phyloP scores from a whole-genome alignment of 2,113 vertebrate species.

The Fregata magnificens region DNA sequence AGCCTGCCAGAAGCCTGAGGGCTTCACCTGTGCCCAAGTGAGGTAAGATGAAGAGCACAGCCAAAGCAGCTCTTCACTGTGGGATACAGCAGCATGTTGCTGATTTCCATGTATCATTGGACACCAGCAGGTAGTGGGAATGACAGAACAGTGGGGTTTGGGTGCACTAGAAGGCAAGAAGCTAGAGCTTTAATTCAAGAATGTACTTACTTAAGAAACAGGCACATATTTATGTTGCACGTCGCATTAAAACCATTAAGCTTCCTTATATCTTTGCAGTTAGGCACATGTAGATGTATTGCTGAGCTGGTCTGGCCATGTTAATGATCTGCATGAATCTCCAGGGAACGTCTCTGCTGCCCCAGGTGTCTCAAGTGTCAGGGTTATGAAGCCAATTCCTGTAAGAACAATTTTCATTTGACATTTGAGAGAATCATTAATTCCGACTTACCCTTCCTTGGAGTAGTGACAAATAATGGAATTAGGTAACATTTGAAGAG shows the following conservation, averaged over 20 bases:
- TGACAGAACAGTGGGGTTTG: not conserved
- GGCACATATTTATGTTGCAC: not conserved
- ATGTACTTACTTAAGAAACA: not conserved
- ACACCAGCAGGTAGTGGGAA: not conserved
- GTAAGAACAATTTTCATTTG: not conserved
- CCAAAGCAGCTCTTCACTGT: not conserved
- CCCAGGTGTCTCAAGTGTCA: not conserved
- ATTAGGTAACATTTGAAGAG: not conserved
- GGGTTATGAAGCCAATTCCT: not conserved
- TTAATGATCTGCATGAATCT: not conserved
- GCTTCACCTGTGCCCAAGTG: not conserved
- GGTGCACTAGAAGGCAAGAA: not conserved
- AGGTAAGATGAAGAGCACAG: not conserved
- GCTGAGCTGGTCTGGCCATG: not conserved
- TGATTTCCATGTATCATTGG: not conserved
- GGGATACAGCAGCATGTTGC: not conserved
- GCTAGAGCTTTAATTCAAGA: not conserved
- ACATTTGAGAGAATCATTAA: not conserved
- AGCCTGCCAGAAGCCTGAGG: not conserved
- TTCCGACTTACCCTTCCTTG: not conserved
- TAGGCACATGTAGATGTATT: not conserved
- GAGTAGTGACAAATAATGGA: not conserved
- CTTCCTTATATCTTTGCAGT: not conserved
- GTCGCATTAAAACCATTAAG: not conserved
- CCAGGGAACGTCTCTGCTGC: not conserved